Evolutionary conservation across 2,888 invertebrate genomes (phyloP), one percentile per base, ranked within the genome.

Genomic region (Melangyna quadrimaculata): DNA sequence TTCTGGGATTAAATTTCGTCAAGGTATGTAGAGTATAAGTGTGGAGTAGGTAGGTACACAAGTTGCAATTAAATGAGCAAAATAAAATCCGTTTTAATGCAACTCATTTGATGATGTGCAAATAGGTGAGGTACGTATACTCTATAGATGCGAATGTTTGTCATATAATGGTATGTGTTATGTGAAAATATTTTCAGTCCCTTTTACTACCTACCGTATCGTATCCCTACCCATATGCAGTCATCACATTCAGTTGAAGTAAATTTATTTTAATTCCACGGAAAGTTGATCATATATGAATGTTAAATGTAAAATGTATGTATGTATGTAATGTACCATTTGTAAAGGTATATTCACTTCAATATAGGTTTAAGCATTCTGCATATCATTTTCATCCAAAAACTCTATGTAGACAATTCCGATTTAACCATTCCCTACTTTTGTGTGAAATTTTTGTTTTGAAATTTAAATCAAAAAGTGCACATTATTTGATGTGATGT

Each of bases 61-160:
- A 40, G 53, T 70, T 35, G 78, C 55, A 73, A 73, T 73, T 53
- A 86, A 77, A 86, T 81, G 86, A 86, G 77, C 80, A 81, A 70
- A 80, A 70, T 67, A 70, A 67, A 67, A 67, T 67, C 19, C 48
- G 22, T 67, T 79, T 80, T 77, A 81, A 73, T 80, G 51, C 80
- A 77, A 69, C 77, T 73, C 77, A 81, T 86, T 86, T 81, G 80
- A 81, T 80, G 86, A 81, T 81, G 69, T 80, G 80, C 53, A 73
- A 86, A 86, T 53, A 48, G 17, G 19, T 29, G 14, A 27, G 48
- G 12, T 51, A n/a, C n/a, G 12, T 51, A 24, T 14, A 45, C 4
- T 22, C 1, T 24, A 51, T 6, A n/a, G 19, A 59, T 35, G 12
- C 14, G 14, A 32, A 51, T 79, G 40, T 29, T 48, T 32, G 86